Percentiles rank a stretch among this genome's conserved stretches.
Evolutionary conservation across 2,888 invertebrate species (phyloP).

Genomic region (Drosophila paranaensis): DNA sequence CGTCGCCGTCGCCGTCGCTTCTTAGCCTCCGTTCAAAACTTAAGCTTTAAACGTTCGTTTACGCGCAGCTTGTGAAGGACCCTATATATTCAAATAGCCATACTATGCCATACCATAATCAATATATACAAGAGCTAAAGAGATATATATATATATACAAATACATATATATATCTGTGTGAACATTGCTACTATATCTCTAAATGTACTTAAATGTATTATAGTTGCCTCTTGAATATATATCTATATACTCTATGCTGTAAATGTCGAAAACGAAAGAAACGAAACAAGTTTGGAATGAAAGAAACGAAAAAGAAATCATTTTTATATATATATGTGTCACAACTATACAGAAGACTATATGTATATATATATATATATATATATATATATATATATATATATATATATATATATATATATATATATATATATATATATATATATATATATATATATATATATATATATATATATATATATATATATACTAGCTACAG

Average conservation of each 20-base stretch:
- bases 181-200: slow-evolving; percentile 11
- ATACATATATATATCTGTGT: slow-evolving; percentile 18
- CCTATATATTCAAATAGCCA: slow-evolving; percentile 9
- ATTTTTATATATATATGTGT: slow-evolving; percentile 54
- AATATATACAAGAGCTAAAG: slow-evolving; percentile 34
- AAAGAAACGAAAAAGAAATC: slow-evolving; percentile 13
- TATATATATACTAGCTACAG: slow-evolving; percentile 25
- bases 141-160: slow-evolving; percentile 38
- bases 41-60: slow-evolving; percentile 53
- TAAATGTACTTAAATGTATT: slow-evolving; percentile 62
- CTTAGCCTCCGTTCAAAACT: slow-evolving; percentile 47
- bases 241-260: slow-evolving; percentile 51
- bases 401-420: slow-evolving; percentile 38
- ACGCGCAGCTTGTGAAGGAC: slow-evolving; percentile 28
- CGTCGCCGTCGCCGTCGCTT: slow-evolving; percentile 49
- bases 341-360: slow-evolving; percentile 53
- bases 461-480: slow-evolving; percentile 42
- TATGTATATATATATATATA: slow-evolving; percentile 14
- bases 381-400: slow-evolving; percentile 51
- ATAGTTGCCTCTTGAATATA: slow-evolving; percentile 65
- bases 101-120: slow-evolving; percentile 17
- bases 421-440: slow-evolving; percentile 26
- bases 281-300: background rate
- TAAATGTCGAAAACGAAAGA: slow-evolving; percentile 57
- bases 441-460: slow-evolving; percentile 43